phyloP scores from a whole-genome alignment of 2,113 vertebrate genomes.

The Petaurus breviceps region DNA sequence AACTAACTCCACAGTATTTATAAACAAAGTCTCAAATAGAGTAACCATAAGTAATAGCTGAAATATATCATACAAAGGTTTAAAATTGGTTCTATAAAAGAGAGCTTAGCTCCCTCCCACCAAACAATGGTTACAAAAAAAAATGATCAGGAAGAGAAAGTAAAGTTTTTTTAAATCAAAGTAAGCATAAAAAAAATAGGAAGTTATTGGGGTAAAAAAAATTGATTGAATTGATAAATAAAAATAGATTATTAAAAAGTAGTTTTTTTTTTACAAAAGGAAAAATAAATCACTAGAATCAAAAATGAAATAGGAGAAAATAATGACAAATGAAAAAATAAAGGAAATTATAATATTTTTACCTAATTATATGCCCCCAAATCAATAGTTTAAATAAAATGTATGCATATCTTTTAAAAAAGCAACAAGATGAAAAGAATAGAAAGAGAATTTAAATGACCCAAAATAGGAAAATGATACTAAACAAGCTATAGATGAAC shows the following conservation, averaged over 20 bases:
- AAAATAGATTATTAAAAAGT: neutral
- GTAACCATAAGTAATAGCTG: neutral
- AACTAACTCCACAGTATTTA: neutral
- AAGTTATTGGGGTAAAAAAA: neutral
- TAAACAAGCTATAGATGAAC: no score
- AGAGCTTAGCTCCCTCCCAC: neutral
- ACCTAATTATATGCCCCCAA: neutral
- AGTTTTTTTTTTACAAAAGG: neutral
- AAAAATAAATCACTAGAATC: neutral
- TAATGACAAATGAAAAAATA: neutral
- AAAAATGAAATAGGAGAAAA: neutral
- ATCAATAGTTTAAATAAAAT: neutral
- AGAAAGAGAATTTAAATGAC: no score
- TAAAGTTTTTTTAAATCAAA: neutral
- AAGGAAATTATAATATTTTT: neutral
- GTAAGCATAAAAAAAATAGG: neutral
- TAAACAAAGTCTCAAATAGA: neutral
- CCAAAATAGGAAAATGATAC: no score
- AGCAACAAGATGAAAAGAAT: no score
- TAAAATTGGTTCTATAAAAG: neutral
- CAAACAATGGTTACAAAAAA: neutral
- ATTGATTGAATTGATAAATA: neutral
- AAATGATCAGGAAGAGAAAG: neutral
- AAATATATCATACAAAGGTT: neutral
- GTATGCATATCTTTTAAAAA: neutral